These are phyloP conservation scores for Dolomedes plantarius DNA, from an alignment of 2,888 invertebrate species.

Conservation along the genomic window DNA sequence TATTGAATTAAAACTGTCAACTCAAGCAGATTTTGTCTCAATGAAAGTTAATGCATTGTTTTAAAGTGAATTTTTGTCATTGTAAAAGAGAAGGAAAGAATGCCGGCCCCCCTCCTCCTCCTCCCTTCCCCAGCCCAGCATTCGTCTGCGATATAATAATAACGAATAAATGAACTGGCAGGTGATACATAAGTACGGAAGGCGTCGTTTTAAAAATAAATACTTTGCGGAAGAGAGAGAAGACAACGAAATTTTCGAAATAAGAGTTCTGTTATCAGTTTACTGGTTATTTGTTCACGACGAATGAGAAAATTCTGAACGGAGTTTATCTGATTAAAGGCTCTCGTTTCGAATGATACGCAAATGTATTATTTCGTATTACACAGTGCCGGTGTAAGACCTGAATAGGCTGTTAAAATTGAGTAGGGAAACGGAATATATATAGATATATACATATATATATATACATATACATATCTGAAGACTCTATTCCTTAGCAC, in stretches of 20 bases:
- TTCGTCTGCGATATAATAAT: slow-evolving; percentile 3
- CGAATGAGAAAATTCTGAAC: not conserved
- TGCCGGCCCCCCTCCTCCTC: not conserved
- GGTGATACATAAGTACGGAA: slow-evolving; percentile 5
- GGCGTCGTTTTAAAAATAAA: slow-evolving; percentile 2
- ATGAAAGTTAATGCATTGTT: slow-evolving; percentile 68
- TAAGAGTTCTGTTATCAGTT: slow-evolving; percentile 5
- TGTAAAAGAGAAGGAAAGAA: slow-evolving; percentile 27
- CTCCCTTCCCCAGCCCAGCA: not conserved
- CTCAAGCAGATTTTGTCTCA: slow-evolving; percentile 61
- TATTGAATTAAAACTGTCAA: slow-evolving; percentile 72
- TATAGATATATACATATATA: not conserved
- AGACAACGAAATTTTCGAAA: slow-evolving; percentile 11
- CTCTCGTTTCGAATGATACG: not conserved
- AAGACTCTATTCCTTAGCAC: not conserved
- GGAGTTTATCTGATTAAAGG: slow-evolving; percentile 10
- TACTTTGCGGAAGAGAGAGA: not conserved
- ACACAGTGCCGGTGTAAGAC: no score
- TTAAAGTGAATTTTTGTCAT: slow-evolving; percentile 71
- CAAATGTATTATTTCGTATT: not conserved
- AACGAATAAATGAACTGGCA: slow-evolving; percentile 14
- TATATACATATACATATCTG: not conserved
- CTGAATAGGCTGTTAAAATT: no score
- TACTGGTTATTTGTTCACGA: slow-evolving; percentile 7
- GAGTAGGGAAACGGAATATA: not conserved